Evolutionary conservation across 2,888 invertebrate genomes (phyloP), one percentile per base, ranked within the genome.

Genomic region (Andrena bicolor): DNA sequence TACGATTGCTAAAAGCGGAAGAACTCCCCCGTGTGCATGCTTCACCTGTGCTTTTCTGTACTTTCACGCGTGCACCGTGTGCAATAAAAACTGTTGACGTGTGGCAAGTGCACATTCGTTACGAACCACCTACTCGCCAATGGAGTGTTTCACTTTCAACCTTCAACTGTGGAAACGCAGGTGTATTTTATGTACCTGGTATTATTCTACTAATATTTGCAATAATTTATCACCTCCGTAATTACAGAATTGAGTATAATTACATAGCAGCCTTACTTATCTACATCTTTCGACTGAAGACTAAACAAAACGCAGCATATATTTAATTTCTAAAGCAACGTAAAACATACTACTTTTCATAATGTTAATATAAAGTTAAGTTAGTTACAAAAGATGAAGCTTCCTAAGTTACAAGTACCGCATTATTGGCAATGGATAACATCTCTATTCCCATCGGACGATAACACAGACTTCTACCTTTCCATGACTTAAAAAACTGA

Each of bases 1-100:
- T 89, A 89, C 86, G 90, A 90, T 87, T 86, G 77, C 77, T 85
- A 77, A 86, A 88, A 86, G 77, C 86, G 90, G 86, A 89, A 88
- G 86, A 77, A 83, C 86, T 86, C 87, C 82, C 85, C 86, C 87
- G 82, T 77, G 77, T 78, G 49, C 85, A 87, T 83, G 89, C 75
- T 82, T 90, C 87, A 89, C 89, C 90, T 90, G 90, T 86, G 82
- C 85, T 84, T 86, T 80, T 74, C 84, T 86, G 58, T 58, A 72
- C 80, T 84, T 76, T 79, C 75, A 74, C 68, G 60, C 63, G 51
- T 71, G 80, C 71, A 66, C 60, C 51, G 30, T 8, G 26, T 13
- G 48, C 51, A 41, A 75, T 80, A 82, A 86, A 79, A 74, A 74
- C 48, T 41, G 70, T 73, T 2, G 41, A 74, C 13, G 41, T 64